phyloP scores from a whole-genome alignment of 2,113 vertebrate species.

The Gymnocephalus cernua region DNA sequence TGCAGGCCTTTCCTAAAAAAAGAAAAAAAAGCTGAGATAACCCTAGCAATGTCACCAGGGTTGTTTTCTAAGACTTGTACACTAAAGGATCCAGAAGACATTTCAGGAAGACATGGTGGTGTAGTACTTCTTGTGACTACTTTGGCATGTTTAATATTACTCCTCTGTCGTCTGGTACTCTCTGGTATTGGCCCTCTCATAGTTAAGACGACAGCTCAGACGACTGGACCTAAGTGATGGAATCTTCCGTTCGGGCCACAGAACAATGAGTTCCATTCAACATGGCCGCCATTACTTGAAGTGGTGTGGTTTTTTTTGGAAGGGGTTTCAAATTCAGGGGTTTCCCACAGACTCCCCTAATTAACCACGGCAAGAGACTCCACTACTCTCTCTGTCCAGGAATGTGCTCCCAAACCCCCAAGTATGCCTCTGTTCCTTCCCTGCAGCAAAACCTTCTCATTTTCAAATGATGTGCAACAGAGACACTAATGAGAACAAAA shows the following conservation, averaged over 20 bases:
- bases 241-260: constrained; percentile 72
- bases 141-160: neutral
- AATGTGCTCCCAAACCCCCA: constrained; percentile 76
- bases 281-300: constrained; percentile 60
- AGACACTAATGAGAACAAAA: constrained; percentile 28
- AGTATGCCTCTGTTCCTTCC: constrained; percentile 59
- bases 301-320: constrained; percentile 63
- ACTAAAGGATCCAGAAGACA: neutral
- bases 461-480: constrained; percentile 38
- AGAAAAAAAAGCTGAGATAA: neutral
- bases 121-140: neutral
- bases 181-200: constrained; percentile 34
- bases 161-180: constrained; percentile 21
- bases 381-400: constrained; percentile 68
- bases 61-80: constrained; percentile 8
- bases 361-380: constrained; percentile 74
- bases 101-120: neutral
- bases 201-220: constrained; percentile 21
- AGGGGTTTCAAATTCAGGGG: constrained; percentile 68
- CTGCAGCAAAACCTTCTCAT: constrained; percentile 27
- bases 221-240: constrained; percentile 52
- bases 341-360: constrained; percentile 81
- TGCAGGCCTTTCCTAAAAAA: neutral
- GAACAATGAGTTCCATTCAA: constrained; percentile 79
- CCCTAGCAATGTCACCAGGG: neutral